A percentile compares a stretch with the other conserved stretches of the same genome.
phyloP scores from a whole-genome alignment of 2,888 invertebrate genomes.

The Aquatica leii region DNA sequence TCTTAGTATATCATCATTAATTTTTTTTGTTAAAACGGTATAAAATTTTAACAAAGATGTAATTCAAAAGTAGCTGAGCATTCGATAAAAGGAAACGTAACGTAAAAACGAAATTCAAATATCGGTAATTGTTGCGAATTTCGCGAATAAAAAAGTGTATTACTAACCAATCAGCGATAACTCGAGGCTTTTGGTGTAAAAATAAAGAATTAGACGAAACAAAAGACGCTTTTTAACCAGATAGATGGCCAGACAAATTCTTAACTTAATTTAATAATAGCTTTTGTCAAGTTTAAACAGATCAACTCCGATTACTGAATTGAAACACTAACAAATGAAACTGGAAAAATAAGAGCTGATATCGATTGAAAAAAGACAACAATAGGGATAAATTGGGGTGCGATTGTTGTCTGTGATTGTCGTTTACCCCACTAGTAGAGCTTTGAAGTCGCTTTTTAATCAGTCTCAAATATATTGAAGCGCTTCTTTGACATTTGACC shows the following conservation, averaged over 20 bases:
- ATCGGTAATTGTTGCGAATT: slow-evolving; percentile 19
- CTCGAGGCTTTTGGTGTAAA: slow-evolving; percentile 53
- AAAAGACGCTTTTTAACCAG: slow-evolving; percentile 50
- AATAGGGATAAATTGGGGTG: slow-evolving; percentile 60
- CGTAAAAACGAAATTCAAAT: slow-evolving; percentile 5
- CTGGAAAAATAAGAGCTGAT: slow-evolving; percentile 55
- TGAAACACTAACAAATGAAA: slow-evolving; percentile 59
- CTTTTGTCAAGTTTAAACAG: slow-evolving; percentile 45
- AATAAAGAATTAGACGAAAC: slow-evolving; percentile 53
- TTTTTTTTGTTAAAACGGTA: too few species aligned
- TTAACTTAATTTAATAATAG: slow-evolving; percentile 37
- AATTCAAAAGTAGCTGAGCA: too few species aligned
- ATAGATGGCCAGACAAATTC: slow-evolving; percentile 44
- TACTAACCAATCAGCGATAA: slow-evolving; percentile 56
- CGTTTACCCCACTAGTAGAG: slow-evolving; percentile 57
- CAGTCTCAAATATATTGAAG: slow-evolving; percentile 58
- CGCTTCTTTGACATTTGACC: slow-evolving; percentile 62
- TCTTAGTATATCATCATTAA: too few species aligned
- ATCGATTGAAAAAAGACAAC: slow-evolving; percentile 62
- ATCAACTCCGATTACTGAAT: slow-evolving; percentile 49
- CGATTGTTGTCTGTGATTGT: slow-evolving; percentile 61
- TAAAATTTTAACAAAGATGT: too few species aligned
- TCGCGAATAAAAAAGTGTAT: slow-evolving; percentile 48
- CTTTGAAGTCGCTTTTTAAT: slow-evolving; percentile 62
- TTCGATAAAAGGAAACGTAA: too few species aligned